Conservation (phyloP, 2,113 vertebrate genomes). For the Halcyon senegalensis region DNA sequence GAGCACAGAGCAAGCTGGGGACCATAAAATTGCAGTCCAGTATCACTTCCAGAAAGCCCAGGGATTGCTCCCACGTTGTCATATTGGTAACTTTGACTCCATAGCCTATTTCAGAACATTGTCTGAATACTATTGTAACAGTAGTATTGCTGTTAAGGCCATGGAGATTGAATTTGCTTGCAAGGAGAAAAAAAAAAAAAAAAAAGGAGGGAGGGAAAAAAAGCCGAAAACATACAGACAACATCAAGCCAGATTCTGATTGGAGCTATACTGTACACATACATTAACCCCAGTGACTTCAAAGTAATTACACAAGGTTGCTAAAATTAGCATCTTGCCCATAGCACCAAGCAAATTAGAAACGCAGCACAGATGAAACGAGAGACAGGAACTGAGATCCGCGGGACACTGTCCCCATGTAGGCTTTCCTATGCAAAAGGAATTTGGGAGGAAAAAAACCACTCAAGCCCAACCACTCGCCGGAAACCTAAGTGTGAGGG, state of each 20-base stretch:
- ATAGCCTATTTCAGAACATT: neutral
- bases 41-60: neutral
- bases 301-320: conserved; percentile 52
- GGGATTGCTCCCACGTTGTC: neutral
- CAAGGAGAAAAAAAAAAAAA: neutral
- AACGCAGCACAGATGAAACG: conserved; percentile 25
- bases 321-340: conserved; percentile 53
- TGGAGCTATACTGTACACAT: neutral
- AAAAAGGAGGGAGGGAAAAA: too few relatives aligned
- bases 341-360: neutral
- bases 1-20: neutral
- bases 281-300: conserved; percentile 29
- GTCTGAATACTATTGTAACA: neutral
- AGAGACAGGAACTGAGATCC: neutral
- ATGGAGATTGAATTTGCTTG: neutral
- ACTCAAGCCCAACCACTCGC: neutral
- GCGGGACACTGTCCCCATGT: neutral
- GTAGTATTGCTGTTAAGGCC: neutral
- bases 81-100: neutral
- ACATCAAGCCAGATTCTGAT: conserved; percentile 7
- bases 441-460: neutral
- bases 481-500: neutral
- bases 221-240: neutral
- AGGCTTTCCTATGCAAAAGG: neutral
- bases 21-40: neutral